Conservation (phyloP, 2,113 vertebrate species). For the Prunella fulvescens region DNA sequence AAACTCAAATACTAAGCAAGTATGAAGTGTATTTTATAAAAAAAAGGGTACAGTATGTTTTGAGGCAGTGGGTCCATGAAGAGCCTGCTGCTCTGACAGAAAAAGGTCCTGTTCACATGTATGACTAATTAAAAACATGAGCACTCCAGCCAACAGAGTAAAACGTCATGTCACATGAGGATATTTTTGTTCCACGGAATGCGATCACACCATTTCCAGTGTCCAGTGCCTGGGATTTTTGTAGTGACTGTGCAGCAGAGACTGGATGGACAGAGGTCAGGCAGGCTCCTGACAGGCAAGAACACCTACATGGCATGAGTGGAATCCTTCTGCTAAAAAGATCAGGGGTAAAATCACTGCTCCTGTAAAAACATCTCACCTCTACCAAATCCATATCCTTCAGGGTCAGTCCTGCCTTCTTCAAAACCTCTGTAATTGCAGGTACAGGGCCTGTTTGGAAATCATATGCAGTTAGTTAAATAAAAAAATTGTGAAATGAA, state of each 20-base stretch:
- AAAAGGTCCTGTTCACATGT: background rate
- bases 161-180: background rate
- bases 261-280: background rate
- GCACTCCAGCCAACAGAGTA: background rate
- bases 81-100: background rate
- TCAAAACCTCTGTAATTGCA: slow-evolving; percentile 88
- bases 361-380: slow-evolving; percentile 63
- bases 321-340: background rate
- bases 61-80: background rate
- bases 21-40: background rate
- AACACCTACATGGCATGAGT: accelerated
- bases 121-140: background rate
- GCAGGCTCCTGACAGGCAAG: background rate
- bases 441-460: slow-evolving; percentile 86
- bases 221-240: background rate
- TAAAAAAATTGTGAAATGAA: background rate
- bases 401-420: slow-evolving; percentile 87
- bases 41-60: background rate
- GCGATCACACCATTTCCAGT: background rate
- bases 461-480: background rate
- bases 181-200: background rate
- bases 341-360: background rate
- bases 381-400: slow-evolving; percentile 95
- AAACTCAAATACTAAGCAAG: background rate
- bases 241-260: background rate